Conservation (phyloP, 2,888 invertebrate species). For the Kuschelorhynchus macadamiae region DNA sequence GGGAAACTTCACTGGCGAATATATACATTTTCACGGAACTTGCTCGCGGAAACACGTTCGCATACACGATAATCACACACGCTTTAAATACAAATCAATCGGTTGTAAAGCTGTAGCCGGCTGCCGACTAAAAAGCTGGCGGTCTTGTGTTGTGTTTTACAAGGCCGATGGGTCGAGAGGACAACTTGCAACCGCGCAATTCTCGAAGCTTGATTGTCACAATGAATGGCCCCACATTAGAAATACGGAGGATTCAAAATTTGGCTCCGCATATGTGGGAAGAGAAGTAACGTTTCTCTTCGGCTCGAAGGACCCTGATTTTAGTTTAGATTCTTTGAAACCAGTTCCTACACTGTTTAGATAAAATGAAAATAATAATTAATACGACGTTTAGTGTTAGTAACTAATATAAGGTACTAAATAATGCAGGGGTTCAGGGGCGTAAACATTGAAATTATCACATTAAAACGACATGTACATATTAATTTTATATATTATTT, state of each 20-base stretch:
- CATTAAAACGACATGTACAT: no score
- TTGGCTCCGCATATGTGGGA: neutral
- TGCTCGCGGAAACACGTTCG: conserved; percentile 24
- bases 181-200: conserved; percentile 61
- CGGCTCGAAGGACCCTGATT: conserved; percentile 10
- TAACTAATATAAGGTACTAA: no score
- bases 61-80: conserved; percentile 30
- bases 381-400: no score
- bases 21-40: conserved; percentile 25
- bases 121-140: conserved; percentile 60
- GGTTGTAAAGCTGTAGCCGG: conserved; percentile 59
- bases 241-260: neutral
- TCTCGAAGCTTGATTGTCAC: conserved; percentile 30
- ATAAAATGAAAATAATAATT: no score
- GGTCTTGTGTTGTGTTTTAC: conserved; percentile 63
- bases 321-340: neutral
- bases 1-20: conserved; percentile 10
- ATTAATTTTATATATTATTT: no score
- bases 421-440: no score
- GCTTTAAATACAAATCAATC: conserved; percentile 56
- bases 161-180: conserved; percentile 61
- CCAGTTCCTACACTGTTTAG: neutral
- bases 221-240: conserved; percentile 29
- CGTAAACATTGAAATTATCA: neutral
- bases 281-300: neutral